Percentiles rank a stretch among this genome's conserved stretches.
These are phyloP conservation scores for Hormiphora californensis DNA, from an alignment of 37 sponge, comb jelly and placozoan genomes.

Conservation along the genomic window DNA sequence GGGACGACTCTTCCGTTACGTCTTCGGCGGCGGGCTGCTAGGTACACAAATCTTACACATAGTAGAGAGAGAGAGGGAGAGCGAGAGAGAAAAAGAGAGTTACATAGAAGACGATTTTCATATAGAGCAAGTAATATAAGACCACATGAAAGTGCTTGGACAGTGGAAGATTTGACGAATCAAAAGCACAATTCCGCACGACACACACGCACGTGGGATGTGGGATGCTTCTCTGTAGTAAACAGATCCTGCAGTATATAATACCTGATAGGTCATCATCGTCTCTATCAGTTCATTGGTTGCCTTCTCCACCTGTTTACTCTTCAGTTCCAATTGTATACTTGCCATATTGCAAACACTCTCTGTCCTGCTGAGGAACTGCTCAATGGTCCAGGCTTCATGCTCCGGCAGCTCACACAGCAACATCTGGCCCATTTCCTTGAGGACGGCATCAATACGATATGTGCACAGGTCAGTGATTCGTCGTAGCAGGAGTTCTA, in stretches of 20 bases:
- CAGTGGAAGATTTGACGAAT: no score
- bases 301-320: constrained; percentile 77
- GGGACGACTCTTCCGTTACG: not conserved
- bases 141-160: no score
- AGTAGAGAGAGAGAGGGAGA: no score
- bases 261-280: constrained; percentile 30
- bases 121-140: no score
- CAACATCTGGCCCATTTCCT: constrained; percentile 63
- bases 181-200: no score
- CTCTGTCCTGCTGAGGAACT: constrained; percentile 68
- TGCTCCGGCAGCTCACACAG: constrained; percentile 65
- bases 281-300: constrained; percentile 64
- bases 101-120: no score
- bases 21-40: no score
- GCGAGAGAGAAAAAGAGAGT: no score
- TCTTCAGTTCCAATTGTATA: constrained; percentile 53
- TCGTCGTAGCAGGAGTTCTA: constrained; percentile 63
- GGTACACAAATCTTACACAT: no score
- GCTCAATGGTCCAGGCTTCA: constrained; percentile 61
- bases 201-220: no score
- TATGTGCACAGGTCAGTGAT: constrained; percentile 27
- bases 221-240: no score
- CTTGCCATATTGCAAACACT: constrained; percentile 1
- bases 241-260: no score
- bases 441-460: constrained; percentile 66